Percentiles rank a stretch among this genome's conserved stretches.
phyloP scores from a whole-genome alignment of 2,113 vertebrate genomes.

The Motacilla alba region DNA sequence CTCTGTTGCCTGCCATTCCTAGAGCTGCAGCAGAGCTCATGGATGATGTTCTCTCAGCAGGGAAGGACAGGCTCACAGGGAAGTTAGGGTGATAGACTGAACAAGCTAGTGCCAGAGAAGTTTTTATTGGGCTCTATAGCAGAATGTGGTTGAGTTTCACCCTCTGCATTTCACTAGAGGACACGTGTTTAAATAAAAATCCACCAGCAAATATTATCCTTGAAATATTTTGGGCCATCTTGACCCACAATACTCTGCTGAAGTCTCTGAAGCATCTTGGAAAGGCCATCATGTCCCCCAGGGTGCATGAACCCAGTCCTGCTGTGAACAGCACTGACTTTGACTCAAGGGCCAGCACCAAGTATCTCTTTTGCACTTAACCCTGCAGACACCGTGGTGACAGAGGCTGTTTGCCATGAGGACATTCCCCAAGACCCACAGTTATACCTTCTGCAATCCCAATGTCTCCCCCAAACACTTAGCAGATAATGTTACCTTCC shows the following conservation, averaged over 20 bases:
- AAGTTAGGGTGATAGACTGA: fast-evolving
- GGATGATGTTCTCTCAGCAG: not conserved
- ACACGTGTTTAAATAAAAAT: not conserved
- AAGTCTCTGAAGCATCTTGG: not conserved
- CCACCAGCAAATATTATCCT: not conserved
- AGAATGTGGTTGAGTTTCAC: not conserved
- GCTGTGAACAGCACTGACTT: not conserved
- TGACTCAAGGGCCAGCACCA: not conserved
- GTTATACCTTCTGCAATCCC: not conserved
- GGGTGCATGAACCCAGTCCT: not conserved
- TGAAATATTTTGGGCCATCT: not conserved
- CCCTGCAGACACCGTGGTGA: too few species aligned
- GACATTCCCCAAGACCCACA: fast-evolving
- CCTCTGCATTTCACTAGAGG: not conserved
- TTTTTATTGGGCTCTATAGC: not conserved
- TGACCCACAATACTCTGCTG: not conserved
- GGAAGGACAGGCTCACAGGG: not conserved
- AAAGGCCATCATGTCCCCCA: fast-evolving
- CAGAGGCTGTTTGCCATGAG: not conserved
- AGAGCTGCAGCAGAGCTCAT: not conserved
- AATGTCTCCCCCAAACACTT: not conserved
- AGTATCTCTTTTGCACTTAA: not conserved
- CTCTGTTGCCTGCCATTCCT: not conserved
- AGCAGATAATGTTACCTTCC: not conserved
- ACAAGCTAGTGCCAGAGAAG: not conserved